These are phyloP conservation scores for Sthenelais limicola DNA, from an alignment of 2,888 invertebrate genomes.

Conservation along the genomic window DNA sequence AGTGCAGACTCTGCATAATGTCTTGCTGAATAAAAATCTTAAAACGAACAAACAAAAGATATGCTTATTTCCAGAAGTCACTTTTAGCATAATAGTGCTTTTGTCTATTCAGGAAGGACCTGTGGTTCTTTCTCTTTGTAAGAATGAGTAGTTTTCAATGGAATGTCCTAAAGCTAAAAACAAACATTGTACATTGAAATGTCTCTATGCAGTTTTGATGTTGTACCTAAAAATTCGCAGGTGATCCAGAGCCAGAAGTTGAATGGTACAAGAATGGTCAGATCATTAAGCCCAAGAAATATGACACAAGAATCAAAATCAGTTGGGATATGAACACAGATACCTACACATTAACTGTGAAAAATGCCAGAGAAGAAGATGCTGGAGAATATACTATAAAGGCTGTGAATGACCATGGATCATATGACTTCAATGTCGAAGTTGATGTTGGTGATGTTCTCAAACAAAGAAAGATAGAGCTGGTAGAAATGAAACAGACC, in stretches of 20 bases:
- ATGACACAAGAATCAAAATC: slow-evolving; percentile 8
- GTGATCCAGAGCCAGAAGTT: slow-evolving; percentile 56
- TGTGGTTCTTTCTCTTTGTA: no score
- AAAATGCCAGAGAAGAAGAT: slow-evolving; percentile 52
- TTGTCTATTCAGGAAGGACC: no score
- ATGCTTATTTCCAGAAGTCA: no score
- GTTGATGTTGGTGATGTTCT: slow-evolving; percentile 17
- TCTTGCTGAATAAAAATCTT: no score
- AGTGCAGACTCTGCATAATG: no score
- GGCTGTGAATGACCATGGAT: slow-evolving; percentile 55
- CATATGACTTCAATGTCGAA: slow-evolving; percentile 10
- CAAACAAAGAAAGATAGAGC: not conserved
- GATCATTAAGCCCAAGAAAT: slow-evolving; percentile 41
- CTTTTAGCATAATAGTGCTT: no score
- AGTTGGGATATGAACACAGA: slow-evolving; percentile 48
- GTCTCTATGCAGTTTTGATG: no score
- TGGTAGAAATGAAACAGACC: slow-evolving; percentile 6
- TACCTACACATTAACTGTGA: slow-evolving; percentile 54
- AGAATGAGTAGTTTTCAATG: no score
- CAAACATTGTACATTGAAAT: no score
- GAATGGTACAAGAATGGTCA: slow-evolving; percentile 64
- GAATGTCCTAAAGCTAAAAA: no score
- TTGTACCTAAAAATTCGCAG: no score
- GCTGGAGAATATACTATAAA: slow-evolving; percentile 59
- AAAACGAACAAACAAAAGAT: no score